A percentile compares a stretch with the other conserved stretches of the same genome.
Conservation (phyloP, 2,797 vertebrate genomes). For the Argentina silus region DNA sequence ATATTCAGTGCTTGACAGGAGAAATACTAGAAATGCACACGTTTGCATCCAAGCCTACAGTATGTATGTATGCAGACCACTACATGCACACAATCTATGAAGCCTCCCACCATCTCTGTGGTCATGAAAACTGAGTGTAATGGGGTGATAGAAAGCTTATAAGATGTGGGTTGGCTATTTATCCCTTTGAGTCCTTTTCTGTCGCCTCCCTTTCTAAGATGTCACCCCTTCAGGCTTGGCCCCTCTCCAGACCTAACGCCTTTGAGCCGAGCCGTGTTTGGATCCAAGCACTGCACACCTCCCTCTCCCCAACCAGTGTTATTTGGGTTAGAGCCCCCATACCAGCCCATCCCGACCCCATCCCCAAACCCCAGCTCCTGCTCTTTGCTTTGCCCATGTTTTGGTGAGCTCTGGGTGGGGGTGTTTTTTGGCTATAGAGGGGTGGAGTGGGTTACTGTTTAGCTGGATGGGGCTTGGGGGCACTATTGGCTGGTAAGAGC, state of each 20-base stretch:
- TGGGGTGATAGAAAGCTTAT: slow-evolving; percentile 27
- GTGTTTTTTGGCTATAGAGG: slow-evolving; percentile 9
- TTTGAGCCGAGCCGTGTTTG: not conserved
- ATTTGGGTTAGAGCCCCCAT: slow-evolving; percentile 8
- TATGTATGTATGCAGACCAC: not conserved
- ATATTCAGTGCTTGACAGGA: not conserved
- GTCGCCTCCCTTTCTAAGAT: slow-evolving; percentile 51
- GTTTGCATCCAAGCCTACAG: too few species aligned
- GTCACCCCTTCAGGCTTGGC: slow-evolving; percentile 80
- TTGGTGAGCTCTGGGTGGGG: not conserved
- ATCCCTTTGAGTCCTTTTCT: slow-evolving; percentile 40
- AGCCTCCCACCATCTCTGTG: not conserved
- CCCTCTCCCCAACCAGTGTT: slow-evolving; percentile 41
- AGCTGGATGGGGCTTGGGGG: not conserved
- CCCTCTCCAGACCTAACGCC: slow-evolving; percentile 56
- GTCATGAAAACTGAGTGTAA: not conserved
- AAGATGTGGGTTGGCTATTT: slow-evolving; percentile 31
- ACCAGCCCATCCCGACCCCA: not conserved
- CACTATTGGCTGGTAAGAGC: slow-evolving; percentile 2
- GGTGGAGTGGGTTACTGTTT: slow-evolving; percentile 12
- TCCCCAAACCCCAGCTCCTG: not conserved
- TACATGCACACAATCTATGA: not conserved
- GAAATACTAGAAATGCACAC: not conserved
- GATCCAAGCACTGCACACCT: not conserved
- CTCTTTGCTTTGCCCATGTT: not conserved